Conservation (phyloP, 2,113 vertebrate genomes). For the Corythoichthys haematopterus region DNA sequence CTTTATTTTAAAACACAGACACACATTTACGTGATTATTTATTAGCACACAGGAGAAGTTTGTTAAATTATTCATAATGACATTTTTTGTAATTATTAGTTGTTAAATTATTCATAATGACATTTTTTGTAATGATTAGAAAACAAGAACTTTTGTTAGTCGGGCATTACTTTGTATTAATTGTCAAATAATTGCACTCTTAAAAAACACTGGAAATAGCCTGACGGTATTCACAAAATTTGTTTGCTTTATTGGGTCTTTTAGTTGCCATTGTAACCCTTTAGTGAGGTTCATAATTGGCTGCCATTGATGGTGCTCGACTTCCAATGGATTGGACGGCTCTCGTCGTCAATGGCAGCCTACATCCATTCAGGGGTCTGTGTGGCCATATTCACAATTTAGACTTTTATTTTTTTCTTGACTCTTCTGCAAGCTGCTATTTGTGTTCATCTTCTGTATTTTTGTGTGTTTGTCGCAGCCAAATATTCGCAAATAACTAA, state of each 20-base stretch:
- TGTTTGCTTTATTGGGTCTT: conserved; percentile 42
- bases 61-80: not conserved
- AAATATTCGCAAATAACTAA: conserved; percentile 75
- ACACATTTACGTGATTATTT: too few species aligned
- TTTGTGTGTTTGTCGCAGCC: conserved; percentile 73
- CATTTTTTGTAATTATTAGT: not conserved
- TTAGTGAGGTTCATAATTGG: not conserved
- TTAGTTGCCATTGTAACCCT: conserved; percentile 38
- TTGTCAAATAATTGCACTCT: not conserved
- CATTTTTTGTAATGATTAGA: not conserved
- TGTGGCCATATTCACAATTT: conserved; percentile 25
- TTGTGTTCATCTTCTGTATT: conserved; percentile 68
- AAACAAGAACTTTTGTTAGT: not conserved
- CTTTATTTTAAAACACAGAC: not conserved
- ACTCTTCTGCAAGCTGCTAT: conserved; percentile 76
- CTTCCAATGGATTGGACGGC: too few species aligned
- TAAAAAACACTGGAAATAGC: conserved; percentile 49
- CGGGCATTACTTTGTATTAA: not conserved
- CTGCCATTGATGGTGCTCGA: too few species aligned
- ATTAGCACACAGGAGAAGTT: not conserved
- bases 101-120: not conserved
- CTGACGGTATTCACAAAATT: conserved; percentile 7
- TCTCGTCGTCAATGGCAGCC: conserved; percentile 52
- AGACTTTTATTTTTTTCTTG: conserved; percentile 50
- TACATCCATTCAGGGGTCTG: conserved; percentile 65